phyloP scores from a whole-genome alignment of 2,888 invertebrate genomes.

The Biston betularia region DNA sequence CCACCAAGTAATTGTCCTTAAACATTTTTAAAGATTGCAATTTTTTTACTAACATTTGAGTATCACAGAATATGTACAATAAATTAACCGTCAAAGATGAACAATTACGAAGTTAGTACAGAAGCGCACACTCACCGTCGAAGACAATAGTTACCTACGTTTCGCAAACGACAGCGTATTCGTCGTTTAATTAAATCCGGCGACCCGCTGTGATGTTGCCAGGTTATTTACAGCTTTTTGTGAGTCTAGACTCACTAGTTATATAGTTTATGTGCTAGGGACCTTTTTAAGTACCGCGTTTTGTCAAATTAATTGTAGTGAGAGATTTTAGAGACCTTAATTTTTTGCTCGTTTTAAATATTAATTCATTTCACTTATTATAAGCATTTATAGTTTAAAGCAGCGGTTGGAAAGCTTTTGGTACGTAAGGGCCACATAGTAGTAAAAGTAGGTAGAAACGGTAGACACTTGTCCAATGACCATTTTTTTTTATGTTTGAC shows the following conservation, averaged over 20 bases:
- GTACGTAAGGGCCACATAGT: too few relatives aligned
- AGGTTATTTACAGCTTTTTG: slow-evolving; percentile 33
- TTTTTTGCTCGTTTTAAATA: too few relatives aligned
- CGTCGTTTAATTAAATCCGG: slow-evolving; percentile 63
- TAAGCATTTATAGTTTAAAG: too few relatives aligned
- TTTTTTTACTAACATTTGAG: too few relatives aligned
- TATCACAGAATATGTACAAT: neutral
- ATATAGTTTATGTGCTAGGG: slow-evolving; percentile 37
- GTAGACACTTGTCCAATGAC: too few relatives aligned
- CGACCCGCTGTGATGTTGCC: slow-evolving; percentile 37
- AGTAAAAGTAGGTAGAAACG: too few relatives aligned
- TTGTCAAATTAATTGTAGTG: slow-evolving; percentile 19
- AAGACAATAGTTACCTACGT: slow-evolving; percentile 43
- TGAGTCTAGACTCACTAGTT: slow-evolving; percentile 27
- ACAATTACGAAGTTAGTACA: neutral
- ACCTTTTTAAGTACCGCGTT: slow-evolving; percentile 2
- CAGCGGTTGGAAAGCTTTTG: too few relatives aligned
- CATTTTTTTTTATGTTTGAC: too few relatives aligned
- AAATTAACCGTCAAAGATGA: slow-evolving; percentile 11
- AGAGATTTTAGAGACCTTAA: neutral
- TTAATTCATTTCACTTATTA: neutral
- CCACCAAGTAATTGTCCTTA: too few relatives aligned
- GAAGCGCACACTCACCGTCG: slow-evolving; percentile 9
- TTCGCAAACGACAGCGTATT: slow-evolving; percentile 10
- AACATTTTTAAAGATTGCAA: too few relatives aligned